These are phyloP conservation scores for Polyommatus iphigenia DNA, from an alignment of 2,888 invertebrate species.

Conservation along the genomic window DNA sequence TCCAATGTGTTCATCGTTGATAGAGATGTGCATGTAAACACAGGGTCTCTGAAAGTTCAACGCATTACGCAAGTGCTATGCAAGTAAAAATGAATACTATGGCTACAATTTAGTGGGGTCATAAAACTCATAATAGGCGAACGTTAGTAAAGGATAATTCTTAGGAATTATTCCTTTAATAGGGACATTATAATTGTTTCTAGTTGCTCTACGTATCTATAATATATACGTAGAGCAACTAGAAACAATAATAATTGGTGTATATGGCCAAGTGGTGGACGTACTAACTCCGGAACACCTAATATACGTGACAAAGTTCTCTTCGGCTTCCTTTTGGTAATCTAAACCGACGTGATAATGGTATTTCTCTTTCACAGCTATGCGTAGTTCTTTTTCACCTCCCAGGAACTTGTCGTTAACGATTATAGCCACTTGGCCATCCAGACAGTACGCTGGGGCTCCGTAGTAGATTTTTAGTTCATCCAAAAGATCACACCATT, in stretches of 20 bases:
- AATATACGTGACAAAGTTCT: constrained; percentile 66
- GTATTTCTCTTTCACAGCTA: constrained; percentile 68
- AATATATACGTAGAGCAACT: too few relatives aligned
- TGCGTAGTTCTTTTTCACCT: constrained; percentile 70
- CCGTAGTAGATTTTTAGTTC: constrained; percentile 67
- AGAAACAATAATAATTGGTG: too few relatives aligned
- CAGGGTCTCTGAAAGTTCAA: constrained; percentile 76
- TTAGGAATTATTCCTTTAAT: too few relatives aligned
- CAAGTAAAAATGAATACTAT: too few relatives aligned
- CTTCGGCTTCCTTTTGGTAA: constrained; percentile 66
- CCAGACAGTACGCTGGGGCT: constrained; percentile 66
- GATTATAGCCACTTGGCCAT: constrained; percentile 72
- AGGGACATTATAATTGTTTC: too few relatives aligned
- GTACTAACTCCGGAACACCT: constrained; percentile 65
- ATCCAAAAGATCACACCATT: constrained; percentile 63
- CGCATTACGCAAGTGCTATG: not conserved
- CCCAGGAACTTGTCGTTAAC: constrained; percentile 75
- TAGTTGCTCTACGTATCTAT: too few relatives aligned
- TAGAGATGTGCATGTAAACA: constrained; percentile 77
- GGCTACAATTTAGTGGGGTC: too few relatives aligned
- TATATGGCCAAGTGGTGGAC: not conserved
- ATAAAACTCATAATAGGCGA: too few relatives aligned
- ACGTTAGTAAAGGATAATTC: too few relatives aligned
- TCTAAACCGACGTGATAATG: constrained; percentile 64
- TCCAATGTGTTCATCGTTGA: constrained; percentile 68